phyloP scores from a whole-genome alignment of 2,797 vertebrate genomes.

The Spatula clypeata region DNA sequence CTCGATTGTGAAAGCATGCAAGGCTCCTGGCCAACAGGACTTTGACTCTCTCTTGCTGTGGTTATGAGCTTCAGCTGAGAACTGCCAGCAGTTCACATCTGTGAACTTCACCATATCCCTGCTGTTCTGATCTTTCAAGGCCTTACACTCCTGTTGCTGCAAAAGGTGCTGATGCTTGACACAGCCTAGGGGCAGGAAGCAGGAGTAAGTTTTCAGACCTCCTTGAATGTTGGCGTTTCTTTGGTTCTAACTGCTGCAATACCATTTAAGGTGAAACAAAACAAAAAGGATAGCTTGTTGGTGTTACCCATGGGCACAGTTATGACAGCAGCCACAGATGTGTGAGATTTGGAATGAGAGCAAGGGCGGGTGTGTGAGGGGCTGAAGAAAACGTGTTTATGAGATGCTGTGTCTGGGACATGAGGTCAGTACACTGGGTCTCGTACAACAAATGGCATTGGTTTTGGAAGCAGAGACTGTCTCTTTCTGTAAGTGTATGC shows the following conservation, averaged over 20 bases:
- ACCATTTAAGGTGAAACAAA: not conserved
- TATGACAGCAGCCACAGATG: not conserved
- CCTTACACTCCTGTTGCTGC: not conserved
- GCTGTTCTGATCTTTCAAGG: not conserved
- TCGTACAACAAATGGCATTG: rapidly evolving
- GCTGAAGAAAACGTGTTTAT: not conserved
- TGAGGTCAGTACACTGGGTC: rapidly evolving
- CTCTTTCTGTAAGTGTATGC: not conserved
- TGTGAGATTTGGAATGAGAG: not conserved
- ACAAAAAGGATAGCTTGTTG: not conserved
- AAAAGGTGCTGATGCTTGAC: not conserved
- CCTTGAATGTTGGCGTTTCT: not conserved
- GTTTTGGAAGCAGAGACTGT: not conserved
- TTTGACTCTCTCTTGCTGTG: not conserved
- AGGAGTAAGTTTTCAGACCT: not conserved
- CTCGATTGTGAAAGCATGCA: not conserved
- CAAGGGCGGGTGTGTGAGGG: not conserved
- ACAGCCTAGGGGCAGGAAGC: not conserved
- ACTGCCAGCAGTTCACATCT: not conserved
- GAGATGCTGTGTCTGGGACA: not conserved
- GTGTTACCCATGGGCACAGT: rapidly evolving
- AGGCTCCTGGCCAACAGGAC: not conserved
- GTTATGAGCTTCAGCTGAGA: not conserved
- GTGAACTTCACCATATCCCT: not conserved
- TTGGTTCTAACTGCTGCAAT: not conserved